Evolutionary conservation across 2,113 vertebrate genomes (phyloP).

Genomic region (Uria aalge): DNA sequence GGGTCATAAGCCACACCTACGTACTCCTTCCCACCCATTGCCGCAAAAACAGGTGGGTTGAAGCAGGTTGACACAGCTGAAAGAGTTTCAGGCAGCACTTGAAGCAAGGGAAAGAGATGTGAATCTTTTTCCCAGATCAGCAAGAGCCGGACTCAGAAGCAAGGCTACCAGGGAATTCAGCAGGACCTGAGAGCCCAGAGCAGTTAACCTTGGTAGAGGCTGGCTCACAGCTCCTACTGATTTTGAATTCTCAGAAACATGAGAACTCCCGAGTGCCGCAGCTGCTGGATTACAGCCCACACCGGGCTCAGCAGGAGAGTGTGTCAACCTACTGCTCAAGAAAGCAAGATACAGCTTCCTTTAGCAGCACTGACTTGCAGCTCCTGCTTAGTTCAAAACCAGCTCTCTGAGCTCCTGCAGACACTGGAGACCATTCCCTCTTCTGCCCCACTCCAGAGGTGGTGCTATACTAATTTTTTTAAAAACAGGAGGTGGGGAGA

Average conservation of each 20-base stretch:
- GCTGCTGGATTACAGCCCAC: conserved; percentile 4
- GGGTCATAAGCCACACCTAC: background rate
- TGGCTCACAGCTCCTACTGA: background rate
- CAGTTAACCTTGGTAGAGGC: background rate
- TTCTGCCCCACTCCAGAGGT: background rate
- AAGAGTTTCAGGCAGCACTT: background rate
- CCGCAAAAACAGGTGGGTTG: background rate
- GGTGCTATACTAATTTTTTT: background rate
- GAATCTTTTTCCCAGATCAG: background rate
- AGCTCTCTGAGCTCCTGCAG: background rate
- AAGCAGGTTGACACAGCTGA: background rate
- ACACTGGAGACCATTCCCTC: background rate
- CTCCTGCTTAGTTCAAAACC: background rate
- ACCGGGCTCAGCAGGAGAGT: background rate
- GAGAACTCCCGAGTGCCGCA: background rate
- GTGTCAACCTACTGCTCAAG: background rate
- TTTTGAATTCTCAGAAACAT: background rate
- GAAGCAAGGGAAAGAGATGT: background rate
- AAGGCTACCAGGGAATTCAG: background rate
- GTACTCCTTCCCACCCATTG: background rate
- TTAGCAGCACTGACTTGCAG: background rate
- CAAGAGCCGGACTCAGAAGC: background rate
- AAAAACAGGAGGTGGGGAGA: background rate
- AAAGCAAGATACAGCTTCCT: conserved; percentile 12
- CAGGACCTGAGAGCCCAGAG: background rate